These are phyloP conservation scores for Drosophila colorata DNA, from an alignment of 2,888 invertebrate species.

Conservation along the genomic window DNA sequence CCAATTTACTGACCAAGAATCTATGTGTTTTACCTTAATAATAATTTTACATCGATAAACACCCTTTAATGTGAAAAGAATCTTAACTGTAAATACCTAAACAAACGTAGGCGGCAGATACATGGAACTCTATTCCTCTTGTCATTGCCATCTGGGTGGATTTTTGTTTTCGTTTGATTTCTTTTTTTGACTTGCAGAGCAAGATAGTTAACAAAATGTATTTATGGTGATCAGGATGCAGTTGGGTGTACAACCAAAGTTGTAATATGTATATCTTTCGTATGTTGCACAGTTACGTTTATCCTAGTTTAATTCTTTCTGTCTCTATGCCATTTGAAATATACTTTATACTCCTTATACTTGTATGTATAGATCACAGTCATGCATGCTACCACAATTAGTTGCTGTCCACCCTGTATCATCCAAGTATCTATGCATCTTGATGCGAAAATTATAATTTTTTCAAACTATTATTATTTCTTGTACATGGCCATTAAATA, in stretches of 20 bases:
- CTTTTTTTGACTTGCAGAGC: constrained; percentile 34
- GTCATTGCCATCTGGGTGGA: constrained; percentile 32
- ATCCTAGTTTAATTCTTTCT: constrained; percentile 49
- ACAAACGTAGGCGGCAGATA: neutral
- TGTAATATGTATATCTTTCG: constrained; percentile 58
- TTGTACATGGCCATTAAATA: constrained; percentile 25
- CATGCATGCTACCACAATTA: constrained; percentile 63
- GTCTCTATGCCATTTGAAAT: constrained; percentile 34
- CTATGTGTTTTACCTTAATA: constrained; percentile 53
- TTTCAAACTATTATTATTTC: constrained; percentile 6
- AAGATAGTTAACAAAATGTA: constrained; percentile 3
- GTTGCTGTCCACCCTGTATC: constrained; percentile 35
- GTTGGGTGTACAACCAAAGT: constrained; percentile 36
- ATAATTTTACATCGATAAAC: constrained; percentile 19
- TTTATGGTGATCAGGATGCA: constrained; percentile 23
- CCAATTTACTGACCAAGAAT: constrained; percentile 70
- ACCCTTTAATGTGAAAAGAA: neutral
- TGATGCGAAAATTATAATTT: constrained; percentile 10
- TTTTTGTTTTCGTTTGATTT: constrained; percentile 15
- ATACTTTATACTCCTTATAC: constrained; percentile 39
- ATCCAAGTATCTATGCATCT: constrained; percentile 36
- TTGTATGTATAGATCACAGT: constrained; percentile 55
- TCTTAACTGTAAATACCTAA: neutral
- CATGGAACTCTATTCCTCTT: constrained; percentile 11
- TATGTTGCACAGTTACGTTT: constrained; percentile 65